Conservation (phyloP, 2,888 invertebrate genomes). For the Agrypnus murinus region DNA sequence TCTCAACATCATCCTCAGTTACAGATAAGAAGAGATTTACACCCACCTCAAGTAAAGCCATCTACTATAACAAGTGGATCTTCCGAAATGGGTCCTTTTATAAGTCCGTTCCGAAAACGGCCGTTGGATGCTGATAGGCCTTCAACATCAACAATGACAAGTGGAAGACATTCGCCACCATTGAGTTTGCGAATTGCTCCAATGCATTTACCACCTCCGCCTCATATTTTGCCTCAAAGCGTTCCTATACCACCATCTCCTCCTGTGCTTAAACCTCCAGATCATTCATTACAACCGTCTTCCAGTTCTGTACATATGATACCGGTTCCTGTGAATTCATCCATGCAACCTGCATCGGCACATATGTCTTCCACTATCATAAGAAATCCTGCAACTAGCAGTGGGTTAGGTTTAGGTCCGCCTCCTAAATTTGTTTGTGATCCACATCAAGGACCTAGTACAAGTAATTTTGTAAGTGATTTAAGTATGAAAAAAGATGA, state of each 20-base stretch:
- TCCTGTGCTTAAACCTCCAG: slow-evolving; percentile 68
- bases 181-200: slow-evolving; percentile 65
- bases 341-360: slow-evolving; percentile 32
- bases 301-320: slow-evolving; percentile 71
- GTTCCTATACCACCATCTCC: slow-evolving; percentile 60
- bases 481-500: slow-evolving; percentile 69
- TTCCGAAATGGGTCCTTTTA: slow-evolving; percentile 70
- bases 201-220: slow-evolving; percentile 56
- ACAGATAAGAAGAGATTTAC: slow-evolving; percentile 86
- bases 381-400: slow-evolving; percentile 6
- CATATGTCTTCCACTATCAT: slow-evolving; percentile 42
- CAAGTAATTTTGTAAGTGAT: slow-evolving; percentile 66
- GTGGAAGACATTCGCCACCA: slow-evolving; percentile 64
- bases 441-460: slow-evolving; percentile 32
- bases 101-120: slow-evolving; percentile 76
- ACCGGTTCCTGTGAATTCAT: slow-evolving; percentile 61
- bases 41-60: slow-evolving; percentile 69
- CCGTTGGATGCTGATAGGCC: slow-evolving; percentile 74
- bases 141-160: slow-evolving; percentile 65
- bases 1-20: slow-evolving; percentile 69
- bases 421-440: slow-evolving; percentile 15
- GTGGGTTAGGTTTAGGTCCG: slow-evolving; percentile 14
- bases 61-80: slow-evolving; percentile 70
- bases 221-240: slow-evolving; percentile 57
- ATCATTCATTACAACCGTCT: slow-evolving; percentile 44